A percentile compares a stretch with the other conserved stretches of the same genome.
Evolutionary conservation across 2,797 vertebrate species (phyloP).

Genomic region (Notoglanidium macrostoma): DNA sequence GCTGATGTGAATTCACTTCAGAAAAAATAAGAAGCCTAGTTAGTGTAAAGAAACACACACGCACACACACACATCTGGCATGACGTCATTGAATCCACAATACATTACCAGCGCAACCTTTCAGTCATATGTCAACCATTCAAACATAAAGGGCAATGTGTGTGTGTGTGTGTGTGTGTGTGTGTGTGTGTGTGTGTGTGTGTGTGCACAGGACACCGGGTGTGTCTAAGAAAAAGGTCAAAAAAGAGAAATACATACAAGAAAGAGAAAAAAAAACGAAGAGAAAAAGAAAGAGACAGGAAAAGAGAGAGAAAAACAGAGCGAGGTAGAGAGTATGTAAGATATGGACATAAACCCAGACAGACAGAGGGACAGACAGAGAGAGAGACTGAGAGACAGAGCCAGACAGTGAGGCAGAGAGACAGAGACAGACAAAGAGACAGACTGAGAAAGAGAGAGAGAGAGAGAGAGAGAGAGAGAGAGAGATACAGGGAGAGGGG

Average conservation of each 20-base stretch:
- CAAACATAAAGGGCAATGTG: constrained; percentile 48
- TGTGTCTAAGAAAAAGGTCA: background rate
- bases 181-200: constrained; percentile 18
- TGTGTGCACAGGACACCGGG: background rate
- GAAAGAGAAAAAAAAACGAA: background rate
- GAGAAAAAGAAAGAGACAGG: background rate
- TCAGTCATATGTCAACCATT: constrained; percentile 48
- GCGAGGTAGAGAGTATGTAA: too few relatives aligned
- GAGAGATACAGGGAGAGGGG: background rate
- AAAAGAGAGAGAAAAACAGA: background rate
- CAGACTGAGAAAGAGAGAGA: background rate
- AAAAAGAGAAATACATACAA: background rate
- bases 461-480: background rate
- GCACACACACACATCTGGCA: constrained; percentile 23
- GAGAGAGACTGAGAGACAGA: background rate
- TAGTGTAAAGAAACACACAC: constrained; percentile 5
- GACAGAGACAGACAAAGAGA: background rate
- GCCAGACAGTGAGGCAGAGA: background rate
- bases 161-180: constrained; percentile 19
- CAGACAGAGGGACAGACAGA: background rate
- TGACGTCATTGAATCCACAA: constrained; percentile 43
- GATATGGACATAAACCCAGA: too few relatives aligned
- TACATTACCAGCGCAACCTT: constrained; percentile 38
- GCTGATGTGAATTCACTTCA: background rate
- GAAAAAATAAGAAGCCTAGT: background rate